Conservation (phyloP, 1,140 invertebrate species). For the Dufourea novaeangliae region DNA sequence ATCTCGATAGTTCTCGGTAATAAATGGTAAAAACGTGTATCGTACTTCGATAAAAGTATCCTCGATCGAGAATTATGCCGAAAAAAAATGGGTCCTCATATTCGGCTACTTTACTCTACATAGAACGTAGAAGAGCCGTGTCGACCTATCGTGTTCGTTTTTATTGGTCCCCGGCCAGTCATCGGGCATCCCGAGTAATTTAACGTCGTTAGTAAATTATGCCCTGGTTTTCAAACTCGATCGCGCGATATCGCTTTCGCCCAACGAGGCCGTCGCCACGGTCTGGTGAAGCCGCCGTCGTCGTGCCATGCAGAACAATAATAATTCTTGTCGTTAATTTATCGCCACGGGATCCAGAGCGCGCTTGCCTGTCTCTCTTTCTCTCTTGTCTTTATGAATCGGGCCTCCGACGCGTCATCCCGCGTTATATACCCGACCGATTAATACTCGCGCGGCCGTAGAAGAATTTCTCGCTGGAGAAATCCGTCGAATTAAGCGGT, state of each 20-base stretch:
- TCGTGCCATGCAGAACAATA: constrained; percentile 48
- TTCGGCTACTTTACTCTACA: too few relatives aligned
- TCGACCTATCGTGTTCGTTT: constrained; percentile 24
- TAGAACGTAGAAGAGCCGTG: not conserved
- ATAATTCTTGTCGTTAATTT: constrained; percentile 65
- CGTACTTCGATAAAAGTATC: too few relatives aligned
- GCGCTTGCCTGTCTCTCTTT: constrained; percentile 5
- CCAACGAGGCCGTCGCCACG: constrained; percentile 9
- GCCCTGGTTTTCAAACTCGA: constrained; percentile 51
- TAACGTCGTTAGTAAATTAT: constrained; percentile 63
- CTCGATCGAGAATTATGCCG: too few relatives aligned
- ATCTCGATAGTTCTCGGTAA: too few relatives aligned
- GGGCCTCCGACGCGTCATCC: constrained; percentile 37
- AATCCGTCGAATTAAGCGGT: not conserved
- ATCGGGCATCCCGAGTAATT: constrained; percentile 61
- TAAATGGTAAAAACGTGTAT: too few relatives aligned
- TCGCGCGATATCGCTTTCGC: constrained; percentile 52
- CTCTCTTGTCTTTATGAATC: constrained; percentile 14
- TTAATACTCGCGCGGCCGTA: constrained; percentile 9
- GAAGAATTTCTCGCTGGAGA: not conserved
- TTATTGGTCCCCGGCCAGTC: constrained; percentile 65
- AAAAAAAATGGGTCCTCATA: too few relatives aligned
- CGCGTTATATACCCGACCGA: constrained; percentile 1
- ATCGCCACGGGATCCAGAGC: constrained; percentile 45
- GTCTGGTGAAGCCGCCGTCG: not conserved